Conservation (phyloP, 2,113 vertebrate species). For the Calyptomena viridis region DNA sequence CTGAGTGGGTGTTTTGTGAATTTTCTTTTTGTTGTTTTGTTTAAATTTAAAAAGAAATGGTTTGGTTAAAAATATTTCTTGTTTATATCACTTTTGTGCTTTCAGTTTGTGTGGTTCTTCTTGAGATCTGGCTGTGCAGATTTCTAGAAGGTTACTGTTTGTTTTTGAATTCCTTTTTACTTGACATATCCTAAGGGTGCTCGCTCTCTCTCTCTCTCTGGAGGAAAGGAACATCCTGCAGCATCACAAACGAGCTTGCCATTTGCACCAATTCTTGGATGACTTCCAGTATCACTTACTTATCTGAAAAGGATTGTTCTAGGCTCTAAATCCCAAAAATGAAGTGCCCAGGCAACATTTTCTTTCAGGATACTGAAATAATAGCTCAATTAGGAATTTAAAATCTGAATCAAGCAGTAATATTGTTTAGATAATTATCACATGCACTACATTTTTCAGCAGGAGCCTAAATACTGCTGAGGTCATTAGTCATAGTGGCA, state of each 20-base stretch:
- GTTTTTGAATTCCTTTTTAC: background rate
- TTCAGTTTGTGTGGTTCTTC: background rate
- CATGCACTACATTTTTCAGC: background rate
- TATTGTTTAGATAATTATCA: background rate
- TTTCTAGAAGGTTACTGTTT: background rate
- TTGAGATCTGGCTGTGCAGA: background rate
- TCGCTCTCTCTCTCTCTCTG: background rate
- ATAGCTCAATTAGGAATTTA: background rate
- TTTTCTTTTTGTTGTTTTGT: background rate
- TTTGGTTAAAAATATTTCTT: background rate
- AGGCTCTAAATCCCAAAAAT: background rate
- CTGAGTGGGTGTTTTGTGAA: background rate
- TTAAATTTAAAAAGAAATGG: background rate
- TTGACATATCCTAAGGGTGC: background rate
- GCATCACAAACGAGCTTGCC: background rate
- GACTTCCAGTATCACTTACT: background rate
- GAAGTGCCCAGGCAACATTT: background rate
- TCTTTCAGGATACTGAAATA: background rate
- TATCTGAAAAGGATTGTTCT: background rate
- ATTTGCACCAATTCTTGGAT: background rate
- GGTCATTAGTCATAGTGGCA: background rate
- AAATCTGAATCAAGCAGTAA: background rate
- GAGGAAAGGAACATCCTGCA: background rate
- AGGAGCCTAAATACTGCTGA: background rate
- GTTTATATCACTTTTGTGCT: background rate